Evolutionary conservation across 2,888 invertebrate genomes (phyloP).

Genomic region (Amphiduros pacificus): DNA sequence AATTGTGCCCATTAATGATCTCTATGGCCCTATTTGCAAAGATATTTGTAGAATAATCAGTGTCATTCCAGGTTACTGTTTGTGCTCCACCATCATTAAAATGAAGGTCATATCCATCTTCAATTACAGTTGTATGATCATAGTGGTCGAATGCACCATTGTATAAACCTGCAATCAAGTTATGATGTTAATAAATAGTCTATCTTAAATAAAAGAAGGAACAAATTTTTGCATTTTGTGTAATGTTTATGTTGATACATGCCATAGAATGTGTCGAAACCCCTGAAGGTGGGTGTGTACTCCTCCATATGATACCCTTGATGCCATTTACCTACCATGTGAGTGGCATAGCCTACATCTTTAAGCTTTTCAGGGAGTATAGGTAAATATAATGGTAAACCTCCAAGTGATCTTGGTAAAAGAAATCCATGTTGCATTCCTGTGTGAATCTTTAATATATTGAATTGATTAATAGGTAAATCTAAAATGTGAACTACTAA

Average conservation of each 20-base stretch:
- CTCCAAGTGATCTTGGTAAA: constrained; percentile 31
- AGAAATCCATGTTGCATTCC: constrained; percentile 43
- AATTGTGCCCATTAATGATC: constrained; percentile 31
- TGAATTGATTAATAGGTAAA: too few relatives aligned
- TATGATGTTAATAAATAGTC: not conserved
- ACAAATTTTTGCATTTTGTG: too few relatives aligned
- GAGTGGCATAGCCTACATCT: constrained; percentile 49
- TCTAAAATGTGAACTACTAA: too few relatives aligned
- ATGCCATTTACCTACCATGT: constrained; percentile 60
- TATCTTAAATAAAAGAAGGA: too few relatives aligned
- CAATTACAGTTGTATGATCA: not conserved
- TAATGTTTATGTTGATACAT: too few relatives aligned
- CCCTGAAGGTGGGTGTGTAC: constrained; percentile 59
- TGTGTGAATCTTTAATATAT: constrained; percentile 31
- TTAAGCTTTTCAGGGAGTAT: constrained; percentile 43
- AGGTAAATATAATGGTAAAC: constrained; percentile 41
- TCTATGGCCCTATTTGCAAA: constrained; percentile 38
- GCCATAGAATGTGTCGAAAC: constrained; percentile 62
- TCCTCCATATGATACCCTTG: constrained; percentile 61
- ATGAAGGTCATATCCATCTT: not conserved
- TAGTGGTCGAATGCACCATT: not conserved
- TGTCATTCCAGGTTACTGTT: constrained; percentile 15
- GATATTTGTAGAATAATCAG: constrained; percentile 26
- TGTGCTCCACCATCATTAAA: not conserved
- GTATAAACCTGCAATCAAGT: not conserved